Evolutionary conservation across 2,888 invertebrate genomes (phyloP).

Genomic region (Fragum whitleyi): DNA sequence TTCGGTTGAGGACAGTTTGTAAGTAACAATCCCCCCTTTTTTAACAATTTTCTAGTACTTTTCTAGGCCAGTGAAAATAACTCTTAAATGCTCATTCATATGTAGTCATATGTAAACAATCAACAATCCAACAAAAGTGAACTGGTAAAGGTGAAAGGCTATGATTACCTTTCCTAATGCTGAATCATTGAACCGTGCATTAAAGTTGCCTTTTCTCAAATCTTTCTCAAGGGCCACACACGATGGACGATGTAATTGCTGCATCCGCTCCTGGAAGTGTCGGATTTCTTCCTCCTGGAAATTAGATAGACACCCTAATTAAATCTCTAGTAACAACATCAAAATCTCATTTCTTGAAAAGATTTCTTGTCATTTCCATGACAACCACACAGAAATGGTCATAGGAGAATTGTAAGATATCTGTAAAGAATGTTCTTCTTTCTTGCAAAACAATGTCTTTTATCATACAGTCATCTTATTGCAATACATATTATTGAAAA

Average conservation of each 20-base stretch:
- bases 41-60: no score
- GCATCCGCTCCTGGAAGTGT: slow-evolving; percentile 63
- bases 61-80: no score
- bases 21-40: no score
- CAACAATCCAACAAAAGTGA: no score
- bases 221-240: slow-evolving; percentile 85
- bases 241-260: slow-evolving; percentile 83
- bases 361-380: neutral
- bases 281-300: slow-evolving; percentile 81
- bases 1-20: no score
- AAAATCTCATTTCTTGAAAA: neutral
- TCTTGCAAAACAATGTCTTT: no score
- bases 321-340: neutral
- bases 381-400: neutral
- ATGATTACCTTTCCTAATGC: slow-evolving; percentile 86
- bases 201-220: slow-evolving; percentile 76
- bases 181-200: slow-evolving; percentile 83
- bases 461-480: no score
- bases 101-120: no score
- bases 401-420: neutral
- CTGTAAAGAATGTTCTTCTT: neutral
- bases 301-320: neutral
- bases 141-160: no score
- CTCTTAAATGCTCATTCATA: no score
- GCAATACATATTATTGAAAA: no score